Base-by-base conservation (phyloP, 2,797 vertebrate genomes). In the Anguilla megastoma region DNA sequence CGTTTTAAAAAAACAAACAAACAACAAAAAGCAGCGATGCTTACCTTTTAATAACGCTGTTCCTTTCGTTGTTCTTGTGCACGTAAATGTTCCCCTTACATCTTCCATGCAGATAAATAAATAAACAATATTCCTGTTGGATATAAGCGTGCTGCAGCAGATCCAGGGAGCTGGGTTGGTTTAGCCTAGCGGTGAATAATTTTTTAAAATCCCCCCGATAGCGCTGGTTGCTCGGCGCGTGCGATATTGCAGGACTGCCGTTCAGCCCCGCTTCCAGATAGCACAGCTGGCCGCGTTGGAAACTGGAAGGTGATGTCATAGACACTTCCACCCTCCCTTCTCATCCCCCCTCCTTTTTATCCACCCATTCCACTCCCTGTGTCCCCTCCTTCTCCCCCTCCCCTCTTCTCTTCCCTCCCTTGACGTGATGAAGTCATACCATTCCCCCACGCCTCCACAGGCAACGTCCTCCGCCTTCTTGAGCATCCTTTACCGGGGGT, bases 261-360 rank as follows among this genome's bases (percentile, higher is more conserved):
- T 94, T 95, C 92, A 95, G 93, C 92, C 95, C 93, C 94, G 94
- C 94, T 94, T 92, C 93, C 94, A 96, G 93, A 92, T 94, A 93
- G 91, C 94, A 91, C 92, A 95, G 95, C 93, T 92, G 94, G 94
- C 93, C 93, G 94, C 92, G 93, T 93, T 90, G 90, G 94, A 90
- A 87, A 93, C 93, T 93, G 94, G 92, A 91, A 90, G 93, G 95
- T 97, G 96, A 96, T 96, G 96, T 97, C 96, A 97, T 96, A 92
- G 87, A 87, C 87, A 87, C 90, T 84, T 90, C 87, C 90, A 83
- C 90, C 69, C 86, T 52, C 79, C 79, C 45, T 87, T 83, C 52
- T 58, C 95, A 92, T 94, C 93, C 94, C 92, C 69, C 91, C 93
- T 93, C 94, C 88, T 56, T 63, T 69, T 74, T 54, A 48, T 80